Evolutionary conservation across 2,797 vertebrate genomes (phyloP), one percentile per base, ranked within the genome.

Genomic region (Pangasius djambal): DNA sequence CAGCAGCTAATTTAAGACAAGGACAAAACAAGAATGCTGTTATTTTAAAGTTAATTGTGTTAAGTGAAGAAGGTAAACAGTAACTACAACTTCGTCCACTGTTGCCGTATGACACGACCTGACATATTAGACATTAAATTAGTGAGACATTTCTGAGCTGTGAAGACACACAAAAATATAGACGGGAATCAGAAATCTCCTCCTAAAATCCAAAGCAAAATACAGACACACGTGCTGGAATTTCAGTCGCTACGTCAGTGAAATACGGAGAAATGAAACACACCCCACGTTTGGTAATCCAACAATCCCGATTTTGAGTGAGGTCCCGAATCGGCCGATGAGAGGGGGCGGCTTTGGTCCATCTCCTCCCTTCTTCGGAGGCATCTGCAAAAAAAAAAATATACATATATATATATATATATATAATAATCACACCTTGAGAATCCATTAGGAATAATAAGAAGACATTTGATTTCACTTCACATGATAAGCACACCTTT

Each of bases 201-300:
- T 72, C 37, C 34, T 40, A 20, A 40, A 74, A 74, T 40, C 37
- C 40, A 44, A 74, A 40, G 25, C 69, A 72, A 20, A 40, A 40
- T 7, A 37, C 70, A 50, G 25, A 52, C 25, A 28, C 72, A 48
- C 4, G 20, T 25, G 22, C 72, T 74, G 7, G 37, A 20, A 74
- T 44, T 74, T 44, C 70, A 75, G 22, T 72, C 69, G 40, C 34
- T 37, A 6, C 22, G 3, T 48, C 22, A 25, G 4, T 25, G 22
- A 40, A 82, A 18, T 37, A 7, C 28, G 37, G 6, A 22, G 44
- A 70, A 18, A 25, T 50, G 13, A 79, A 34, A 97, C 97, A 85
- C 96, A 99, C 98, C 98, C 98, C 82, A 99, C 97, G 94, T 99
- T 99, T 28, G 99, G 99, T 93, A 99, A 96, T 93, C 99, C 99